Evolutionary conservation across 1,140 invertebrate species (phyloP).

Genomic region (Drosophila carrolli): DNA sequence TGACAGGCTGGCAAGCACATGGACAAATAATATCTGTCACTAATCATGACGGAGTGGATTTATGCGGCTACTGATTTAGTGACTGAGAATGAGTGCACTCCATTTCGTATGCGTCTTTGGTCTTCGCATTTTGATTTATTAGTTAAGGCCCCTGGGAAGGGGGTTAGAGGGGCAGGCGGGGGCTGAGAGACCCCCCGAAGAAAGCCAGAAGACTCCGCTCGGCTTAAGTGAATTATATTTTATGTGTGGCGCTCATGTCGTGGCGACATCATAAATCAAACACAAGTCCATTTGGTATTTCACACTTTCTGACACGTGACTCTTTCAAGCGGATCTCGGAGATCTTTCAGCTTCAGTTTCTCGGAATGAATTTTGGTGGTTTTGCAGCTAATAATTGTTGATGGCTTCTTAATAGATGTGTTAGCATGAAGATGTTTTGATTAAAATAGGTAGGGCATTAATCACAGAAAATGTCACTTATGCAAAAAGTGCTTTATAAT

Average conservation of each 20-base stretch:
- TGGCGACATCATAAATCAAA: constrained; percentile 49
- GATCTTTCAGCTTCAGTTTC: constrained; percentile 39
- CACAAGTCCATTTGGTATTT: constrained; percentile 49
- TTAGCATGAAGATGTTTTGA: constrained; percentile 2
- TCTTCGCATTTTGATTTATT: constrained; percentile 45
- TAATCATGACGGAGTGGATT: constrained; percentile 51
- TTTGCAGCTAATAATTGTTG: constrained; percentile 19
- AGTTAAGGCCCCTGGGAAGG: constrained; percentile 5
- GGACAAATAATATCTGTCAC: constrained; percentile 53
- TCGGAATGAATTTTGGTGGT: constrained; percentile 2
- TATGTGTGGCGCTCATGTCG: constrained; percentile 39
- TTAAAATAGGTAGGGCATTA: neutral
- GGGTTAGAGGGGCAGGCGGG: neutral
- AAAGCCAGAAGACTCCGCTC: constrained; percentile 6
- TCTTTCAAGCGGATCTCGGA: constrained; percentile 36
- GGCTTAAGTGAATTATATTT: constrained; percentile 53
- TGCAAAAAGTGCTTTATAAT: no score
- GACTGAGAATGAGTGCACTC: constrained; percentile 39
- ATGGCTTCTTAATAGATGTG: constrained; percentile 43
- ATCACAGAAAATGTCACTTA: neutral
- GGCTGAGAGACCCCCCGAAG: neutral
- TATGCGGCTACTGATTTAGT: constrained; percentile 35
- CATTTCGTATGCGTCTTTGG: constrained; percentile 36
- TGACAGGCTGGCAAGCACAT: constrained; percentile 28
- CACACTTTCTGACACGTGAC: constrained; percentile 52